A percentile compares a stretch with the other conserved stretches of the same genome.
These are phyloP conservation scores for Acropora yongei DNA, from an alignment of 64 coral and sea anemone genomes.

Conservation along the genomic window DNA sequence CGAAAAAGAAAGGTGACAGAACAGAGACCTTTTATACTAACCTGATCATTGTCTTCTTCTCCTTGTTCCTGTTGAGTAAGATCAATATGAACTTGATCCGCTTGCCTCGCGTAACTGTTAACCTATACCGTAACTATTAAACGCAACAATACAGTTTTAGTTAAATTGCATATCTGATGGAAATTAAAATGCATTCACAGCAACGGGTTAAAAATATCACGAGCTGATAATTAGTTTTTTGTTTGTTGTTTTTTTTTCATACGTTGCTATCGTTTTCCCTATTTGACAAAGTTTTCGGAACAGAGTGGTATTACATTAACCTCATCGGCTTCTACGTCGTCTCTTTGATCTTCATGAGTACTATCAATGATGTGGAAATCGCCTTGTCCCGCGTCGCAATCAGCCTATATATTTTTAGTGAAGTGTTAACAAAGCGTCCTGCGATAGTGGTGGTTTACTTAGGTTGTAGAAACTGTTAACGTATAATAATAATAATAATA, in stretches of 20 bases:
- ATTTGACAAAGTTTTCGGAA: neutral
- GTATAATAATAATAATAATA: too few relatives aligned
- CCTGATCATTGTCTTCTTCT: neutral
- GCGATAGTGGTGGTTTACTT: neutral
- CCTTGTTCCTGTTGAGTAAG: neutral
- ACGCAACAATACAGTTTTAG: neutral
- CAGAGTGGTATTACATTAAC: neutral
- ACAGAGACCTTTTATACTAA: neutral
- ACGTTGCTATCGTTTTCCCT: neutral
- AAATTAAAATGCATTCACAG: conserved; percentile 3
- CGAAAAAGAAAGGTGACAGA: neutral
- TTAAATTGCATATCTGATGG: neutral
- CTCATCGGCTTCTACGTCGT: neutral
- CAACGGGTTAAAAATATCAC: neutral
- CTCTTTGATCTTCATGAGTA: neutral
- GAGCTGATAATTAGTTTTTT: neutral
- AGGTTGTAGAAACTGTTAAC: neutral
- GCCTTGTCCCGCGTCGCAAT: neutral
- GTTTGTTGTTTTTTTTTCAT: neutral
- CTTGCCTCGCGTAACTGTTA: neutral
- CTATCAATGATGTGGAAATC: neutral
- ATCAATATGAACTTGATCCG: neutral
- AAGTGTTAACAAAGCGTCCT: neutral
- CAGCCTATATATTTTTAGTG: neutral
- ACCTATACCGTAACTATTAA: neutral